Conservation (phyloP, 2,888 invertebrate species). For the Pseudanteris insignis region DNA sequence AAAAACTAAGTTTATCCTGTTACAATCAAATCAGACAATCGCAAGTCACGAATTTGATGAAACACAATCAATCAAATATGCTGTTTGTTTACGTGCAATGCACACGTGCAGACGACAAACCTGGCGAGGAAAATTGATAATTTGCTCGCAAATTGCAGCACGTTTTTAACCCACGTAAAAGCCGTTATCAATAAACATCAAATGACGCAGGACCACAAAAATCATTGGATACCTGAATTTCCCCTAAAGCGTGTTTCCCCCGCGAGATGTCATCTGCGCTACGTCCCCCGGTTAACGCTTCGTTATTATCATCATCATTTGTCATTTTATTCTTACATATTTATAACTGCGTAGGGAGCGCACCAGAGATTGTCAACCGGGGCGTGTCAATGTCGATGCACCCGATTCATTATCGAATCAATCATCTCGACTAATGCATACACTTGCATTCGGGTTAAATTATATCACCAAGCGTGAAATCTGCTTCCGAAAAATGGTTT, state of each 20-base stretch:
- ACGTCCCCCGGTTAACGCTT: constrained; percentile 9
- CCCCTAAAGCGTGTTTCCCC: constrained; percentile 23
- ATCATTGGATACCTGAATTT: constrained; percentile 23
- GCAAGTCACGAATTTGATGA: too few species aligned
- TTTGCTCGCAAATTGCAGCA: constrained; percentile 20
- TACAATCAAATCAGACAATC: too few species aligned
- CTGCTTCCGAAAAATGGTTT: too few species aligned
- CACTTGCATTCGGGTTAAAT: background rate
- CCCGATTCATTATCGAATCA: constrained; percentile 12
- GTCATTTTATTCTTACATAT: constrained; percentile 16
- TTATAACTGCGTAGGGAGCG: constrained; percentile 1
- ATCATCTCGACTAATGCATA: background rate
- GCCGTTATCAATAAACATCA: constrained; percentile 8
- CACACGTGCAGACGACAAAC: constrained; percentile 23
- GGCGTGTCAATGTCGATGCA: constrained; percentile 1
- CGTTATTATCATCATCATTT: constrained; percentile 19
- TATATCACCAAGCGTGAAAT: too few species aligned
- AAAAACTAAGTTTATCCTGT: too few species aligned
- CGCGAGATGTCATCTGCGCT: background rate
- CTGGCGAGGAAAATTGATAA: constrained; percentile 22
- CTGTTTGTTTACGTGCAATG: constrained; percentile 12
- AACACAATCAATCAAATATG: too few species aligned
- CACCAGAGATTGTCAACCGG: constrained; percentile 4
- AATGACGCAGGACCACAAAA: constrained; percentile 17
- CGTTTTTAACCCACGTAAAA: constrained; percentile 6